These are phyloP conservation scores for Sinocyclocheilus anshuiensis DNA, from an alignment of 2,113 vertebrate genomes.

Conservation along the genomic window DNA sequence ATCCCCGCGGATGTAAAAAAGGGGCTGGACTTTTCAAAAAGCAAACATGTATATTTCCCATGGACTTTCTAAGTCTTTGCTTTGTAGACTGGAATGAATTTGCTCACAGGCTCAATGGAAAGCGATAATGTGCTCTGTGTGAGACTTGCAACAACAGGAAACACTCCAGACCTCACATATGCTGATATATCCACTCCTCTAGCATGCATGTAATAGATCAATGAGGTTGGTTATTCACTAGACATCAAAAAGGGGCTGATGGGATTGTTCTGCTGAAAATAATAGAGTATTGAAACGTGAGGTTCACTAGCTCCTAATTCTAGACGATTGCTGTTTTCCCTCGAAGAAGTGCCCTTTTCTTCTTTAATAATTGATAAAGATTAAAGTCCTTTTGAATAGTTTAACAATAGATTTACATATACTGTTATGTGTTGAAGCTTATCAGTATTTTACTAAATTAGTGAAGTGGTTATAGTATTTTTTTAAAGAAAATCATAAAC, in stretches of 20 bases:
- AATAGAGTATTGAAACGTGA: neutral
- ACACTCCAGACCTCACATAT: constrained; percentile 5
- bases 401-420: constrained; percentile 5
- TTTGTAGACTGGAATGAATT: constrained; percentile 47
- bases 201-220: neutral
- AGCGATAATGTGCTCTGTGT: constrained; percentile 34
- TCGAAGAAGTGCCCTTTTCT: neutral
- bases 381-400: constrained; percentile 11
- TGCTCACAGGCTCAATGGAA: constrained; percentile 4
- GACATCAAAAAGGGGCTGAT: neutral
- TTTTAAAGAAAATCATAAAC: neutral
- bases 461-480: too few relatives aligned
- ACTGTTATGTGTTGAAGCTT: neutral
- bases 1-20: constrained; percentile 49
- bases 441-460: neutral
- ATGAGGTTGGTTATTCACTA: neutral
- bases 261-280: neutral
- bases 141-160: constrained; percentile 20
- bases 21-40: constrained; percentile 38
- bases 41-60: constrained; percentile 41
- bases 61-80: constrained; percentile 33
- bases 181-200: neutral
- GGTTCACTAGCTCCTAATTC: constrained; percentile 8
- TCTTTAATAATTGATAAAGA: constrained; percentile 18
- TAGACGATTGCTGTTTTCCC: neutral